Conservation (phyloP, 2,888 invertebrate species). For the Timema cristinae region DNA sequence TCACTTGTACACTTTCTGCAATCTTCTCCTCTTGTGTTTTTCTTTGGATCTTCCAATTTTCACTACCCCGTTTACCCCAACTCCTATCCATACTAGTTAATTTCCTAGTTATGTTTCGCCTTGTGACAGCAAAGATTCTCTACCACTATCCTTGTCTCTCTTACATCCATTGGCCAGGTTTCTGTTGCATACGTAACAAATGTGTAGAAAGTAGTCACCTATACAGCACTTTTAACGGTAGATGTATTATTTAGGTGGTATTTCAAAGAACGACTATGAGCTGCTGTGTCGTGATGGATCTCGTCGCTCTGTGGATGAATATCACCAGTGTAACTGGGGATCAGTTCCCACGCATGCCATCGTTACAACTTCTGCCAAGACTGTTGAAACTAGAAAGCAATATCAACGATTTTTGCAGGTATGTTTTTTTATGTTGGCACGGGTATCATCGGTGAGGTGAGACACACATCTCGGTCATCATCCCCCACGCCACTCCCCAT, state of each 20-base stretch:
- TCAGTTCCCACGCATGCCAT: constrained; percentile 76
- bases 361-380: constrained; percentile 78
- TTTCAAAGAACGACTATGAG: constrained; percentile 68
- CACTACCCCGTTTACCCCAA: too few relatives aligned
- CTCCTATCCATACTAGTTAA: too few relatives aligned
- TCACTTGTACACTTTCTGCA: too few relatives aligned
- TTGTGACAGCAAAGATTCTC: neutral
- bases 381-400: constrained; percentile 48
- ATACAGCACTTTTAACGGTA: neutral
- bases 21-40: too few relatives aligned
- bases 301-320: constrained; percentile 63
- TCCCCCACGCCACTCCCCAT: too few relatives aligned
- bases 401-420: constrained; percentile 46
- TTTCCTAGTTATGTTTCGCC: too few relatives aligned
- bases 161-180: too few relatives aligned
- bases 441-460: too few relatives aligned
- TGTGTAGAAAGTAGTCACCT: too few relatives aligned
- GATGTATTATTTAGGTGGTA: constrained; percentile 50
- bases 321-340: constrained; percentile 80
- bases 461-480: too few relatives aligned
- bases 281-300: constrained; percentile 77
- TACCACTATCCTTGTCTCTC: neutral
- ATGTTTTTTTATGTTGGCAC: neutral
- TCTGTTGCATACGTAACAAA: too few relatives aligned
- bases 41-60: too few relatives aligned